phyloP scores from a whole-genome alignment of 2,888 invertebrate genomes.

The Bruchidius siliquastri region DNA sequence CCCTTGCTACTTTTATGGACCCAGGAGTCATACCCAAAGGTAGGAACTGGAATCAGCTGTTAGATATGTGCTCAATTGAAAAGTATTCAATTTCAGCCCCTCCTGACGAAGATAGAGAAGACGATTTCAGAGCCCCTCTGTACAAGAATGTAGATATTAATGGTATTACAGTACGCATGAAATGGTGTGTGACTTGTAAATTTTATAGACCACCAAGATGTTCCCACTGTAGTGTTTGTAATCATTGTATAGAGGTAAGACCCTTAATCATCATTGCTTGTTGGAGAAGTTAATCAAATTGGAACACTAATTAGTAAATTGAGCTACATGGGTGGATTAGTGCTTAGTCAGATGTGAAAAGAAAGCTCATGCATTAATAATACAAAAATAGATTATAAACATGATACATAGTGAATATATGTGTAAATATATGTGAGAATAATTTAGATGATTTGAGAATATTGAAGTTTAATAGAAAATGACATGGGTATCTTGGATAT shows the following conservation, averaged over 20 bases:
- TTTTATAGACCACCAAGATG: conserved; percentile 99
- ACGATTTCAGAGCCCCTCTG: conserved; percentile 93
- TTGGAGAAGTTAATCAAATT: background rate
- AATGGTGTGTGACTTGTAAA: conserved; percentile 99
- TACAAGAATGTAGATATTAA: conserved; percentile 98
- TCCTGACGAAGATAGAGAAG: conserved; percentile 94
- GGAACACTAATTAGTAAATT: background rate
- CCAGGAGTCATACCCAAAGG: conserved; percentile 98
- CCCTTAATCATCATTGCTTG: background rate
- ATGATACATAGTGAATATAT: background rate
- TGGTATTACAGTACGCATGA: conserved; percentile 98
- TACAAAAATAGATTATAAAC: background rate
- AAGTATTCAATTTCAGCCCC: conserved; percentile 59
- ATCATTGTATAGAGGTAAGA: conserved; percentile 92
- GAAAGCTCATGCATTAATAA: background rate
- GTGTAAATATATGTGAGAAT: background rate
- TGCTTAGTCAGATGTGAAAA: background rate
- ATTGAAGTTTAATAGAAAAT: too few species aligned
- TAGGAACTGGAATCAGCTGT: conserved; percentile 40
- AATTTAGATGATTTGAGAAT: too few species aligned
- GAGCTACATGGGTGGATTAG: background rate
- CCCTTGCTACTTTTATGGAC: conserved; percentile 98
- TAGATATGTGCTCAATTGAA: background rate
- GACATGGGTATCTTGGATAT: too few species aligned
- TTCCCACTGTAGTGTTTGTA: conserved; percentile 98